Base-by-base conservation (phyloP, 2,797 vertebrate genomes). In the Bradypodion ventrale region DNA sequence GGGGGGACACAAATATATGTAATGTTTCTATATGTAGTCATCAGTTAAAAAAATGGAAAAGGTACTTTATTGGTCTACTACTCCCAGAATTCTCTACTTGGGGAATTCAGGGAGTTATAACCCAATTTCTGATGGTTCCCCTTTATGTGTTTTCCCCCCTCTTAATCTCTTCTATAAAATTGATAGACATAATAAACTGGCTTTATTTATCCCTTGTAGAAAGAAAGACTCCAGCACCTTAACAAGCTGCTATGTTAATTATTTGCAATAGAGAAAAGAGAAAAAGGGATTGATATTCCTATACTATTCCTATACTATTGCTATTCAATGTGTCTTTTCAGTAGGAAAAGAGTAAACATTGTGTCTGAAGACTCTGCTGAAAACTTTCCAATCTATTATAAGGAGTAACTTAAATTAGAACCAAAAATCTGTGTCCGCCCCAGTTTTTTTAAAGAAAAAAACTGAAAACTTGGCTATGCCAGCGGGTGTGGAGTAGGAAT, bases 91-190 rank as follows among this genome's bases (percentile, higher is more conserved):
- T 15, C 52, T 19, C 52, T 56, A 19, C 52, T 19, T 56, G 52
- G 16, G 16, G 21, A 15, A 56, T 21, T 56, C 2, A 56, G 21
- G 52, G 56, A 56, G 52, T 56, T 56, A 56, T 56, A 56, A 56
- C 56, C 52, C 10, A 56, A 56, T 56, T 56, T 13, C 16, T 5
- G 52, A 56, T 16, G 12, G 52, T 56, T 56, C 52, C 56, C 52
- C 52, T 15, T 16, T 5, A 3, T 56, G 52, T 16, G 16, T 19
- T 56, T 15, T 15, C 15, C 37, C 37, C 37, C 44, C 2, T 49
- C 89, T 92, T 74, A 29, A 44, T 19, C 69, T 25, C 29, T 82
- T 46, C 21, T 21, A 44, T 25, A 32, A n/a, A 49, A 32, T 60
- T 56, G n/a, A 37, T 37, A 68, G 68, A 2, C 7, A 56, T 76